Conservation (phyloP, 2,888 invertebrate species). For the Synanthedon tipuliformis region DNA sequence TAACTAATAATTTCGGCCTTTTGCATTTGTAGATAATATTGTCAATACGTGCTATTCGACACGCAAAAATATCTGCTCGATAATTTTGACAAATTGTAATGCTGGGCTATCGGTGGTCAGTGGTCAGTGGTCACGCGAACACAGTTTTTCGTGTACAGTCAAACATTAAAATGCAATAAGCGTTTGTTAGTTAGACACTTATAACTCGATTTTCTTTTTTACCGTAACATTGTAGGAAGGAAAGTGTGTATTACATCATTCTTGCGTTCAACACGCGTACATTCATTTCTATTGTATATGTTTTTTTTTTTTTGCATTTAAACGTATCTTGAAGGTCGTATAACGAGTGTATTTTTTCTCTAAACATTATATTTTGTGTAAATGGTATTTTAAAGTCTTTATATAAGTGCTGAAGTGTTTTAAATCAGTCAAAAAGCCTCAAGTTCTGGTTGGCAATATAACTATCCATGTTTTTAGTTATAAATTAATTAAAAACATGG, state of each 20-base stretch:
- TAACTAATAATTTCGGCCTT: too few species aligned
- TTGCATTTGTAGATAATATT: too few species aligned
- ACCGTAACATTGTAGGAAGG: conserved; percentile 9
- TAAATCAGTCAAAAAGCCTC: too few species aligned
- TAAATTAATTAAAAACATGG: too few species aligned
- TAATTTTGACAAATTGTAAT: conserved; percentile 1
- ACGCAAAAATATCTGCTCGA: neutral
- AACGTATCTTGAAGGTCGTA: neutral
- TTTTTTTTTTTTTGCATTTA: neutral
- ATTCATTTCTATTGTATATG: too few species aligned
- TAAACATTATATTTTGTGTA: neutral
- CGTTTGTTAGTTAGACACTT: neutral
- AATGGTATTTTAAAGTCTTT: neutral
- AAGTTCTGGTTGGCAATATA: too few species aligned
- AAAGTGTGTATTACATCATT: conserved; percentile 4
- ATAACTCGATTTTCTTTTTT: conserved; percentile 2
- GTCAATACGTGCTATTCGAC: too few species aligned
- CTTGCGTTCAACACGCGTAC: neutral
- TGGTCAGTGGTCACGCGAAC: conserved; percentile 6
- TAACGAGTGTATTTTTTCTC: too few species aligned
- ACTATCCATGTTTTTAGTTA: too few species aligned
- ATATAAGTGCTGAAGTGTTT: too few species aligned
- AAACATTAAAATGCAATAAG: conserved; percentile 5
- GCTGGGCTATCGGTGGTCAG: neutral
- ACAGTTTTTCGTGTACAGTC: conserved; percentile 7